Percentiles rank a stretch among this genome's conserved stretches.
Conservation (phyloP, 2,113 vertebrate species). For the Picathartes gymnocephalus region DNA sequence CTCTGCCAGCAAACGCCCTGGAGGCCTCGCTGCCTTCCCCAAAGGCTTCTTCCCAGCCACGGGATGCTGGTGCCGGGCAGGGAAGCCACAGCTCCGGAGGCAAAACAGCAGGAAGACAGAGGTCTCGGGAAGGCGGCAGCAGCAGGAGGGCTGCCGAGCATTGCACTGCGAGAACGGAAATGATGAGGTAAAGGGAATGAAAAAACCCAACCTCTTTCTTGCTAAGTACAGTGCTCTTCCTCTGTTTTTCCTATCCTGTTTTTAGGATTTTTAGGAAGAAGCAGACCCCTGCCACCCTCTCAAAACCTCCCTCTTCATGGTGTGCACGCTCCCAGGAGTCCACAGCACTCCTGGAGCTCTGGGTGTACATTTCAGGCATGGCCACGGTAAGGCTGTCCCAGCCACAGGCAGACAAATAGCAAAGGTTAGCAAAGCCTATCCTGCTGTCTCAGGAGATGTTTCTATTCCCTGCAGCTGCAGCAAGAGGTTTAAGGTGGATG, state of each 20-base stretch:
- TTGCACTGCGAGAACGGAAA: not conserved
- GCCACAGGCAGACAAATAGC: not conserved
- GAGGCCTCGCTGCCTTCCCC: not conserved
- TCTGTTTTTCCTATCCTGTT: not conserved
- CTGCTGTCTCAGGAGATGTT: not conserved
- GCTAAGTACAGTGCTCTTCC: not conserved
- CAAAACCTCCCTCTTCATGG: not conserved
- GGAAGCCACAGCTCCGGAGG: not conserved
- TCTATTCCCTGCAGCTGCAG: not conserved
- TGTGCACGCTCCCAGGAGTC: not conserved
- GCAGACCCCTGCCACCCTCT: not conserved
- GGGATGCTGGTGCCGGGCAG: not conserved
- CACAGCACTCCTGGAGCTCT: not conserved
- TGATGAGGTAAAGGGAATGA: not conserved
- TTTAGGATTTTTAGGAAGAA: not conserved
- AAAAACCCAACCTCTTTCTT: fast-evolving
- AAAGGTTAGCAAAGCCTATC: not conserved
- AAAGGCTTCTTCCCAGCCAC: not conserved
- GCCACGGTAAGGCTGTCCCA: not conserved
- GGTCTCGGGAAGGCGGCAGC: not conserved
- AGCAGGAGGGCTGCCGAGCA: not conserved
- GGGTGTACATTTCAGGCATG: not conserved
- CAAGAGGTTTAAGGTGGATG: not conserved
- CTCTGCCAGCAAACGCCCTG: not conserved
- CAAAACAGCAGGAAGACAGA: not conserved